Conservation (phyloP, 2,113 vertebrate genomes). For the Prietella phreatophila region DNA sequence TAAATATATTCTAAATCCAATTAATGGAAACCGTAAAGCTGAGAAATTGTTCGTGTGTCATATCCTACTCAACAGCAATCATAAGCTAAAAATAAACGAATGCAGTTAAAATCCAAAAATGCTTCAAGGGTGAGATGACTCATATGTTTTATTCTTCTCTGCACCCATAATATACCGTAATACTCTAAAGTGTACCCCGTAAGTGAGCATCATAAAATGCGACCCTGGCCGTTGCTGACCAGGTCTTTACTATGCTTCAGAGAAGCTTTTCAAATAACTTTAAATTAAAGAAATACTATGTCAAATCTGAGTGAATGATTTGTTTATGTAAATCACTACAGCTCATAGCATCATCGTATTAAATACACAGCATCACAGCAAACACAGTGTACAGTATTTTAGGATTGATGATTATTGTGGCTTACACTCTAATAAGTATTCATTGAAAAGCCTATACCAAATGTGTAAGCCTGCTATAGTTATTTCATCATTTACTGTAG, state of each 20-base stretch:
- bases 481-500: neutral
- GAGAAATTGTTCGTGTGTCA: neutral
- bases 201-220: neutral
- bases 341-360: neutral
- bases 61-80: neutral
- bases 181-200: neutral
- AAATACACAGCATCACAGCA: neutral
- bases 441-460: neutral
- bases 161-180: neutral
- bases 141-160: neutral
- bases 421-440: neutral
- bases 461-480: neutral
- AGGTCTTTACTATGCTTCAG: neutral
- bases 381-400: neutral
- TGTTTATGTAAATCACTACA: neutral
- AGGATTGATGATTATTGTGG: neutral
- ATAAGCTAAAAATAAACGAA: slow-evolving; percentile 35
- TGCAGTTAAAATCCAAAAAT: slow-evolving; percentile 17
- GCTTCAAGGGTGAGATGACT: slow-evolving; percentile 29
- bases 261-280: neutral
- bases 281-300: neutral
- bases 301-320: too few relatives aligned
- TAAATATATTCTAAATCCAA: neutral
- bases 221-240: neutral
- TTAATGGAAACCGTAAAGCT: neutral